Evolutionary conservation across 2,888 invertebrate species (phyloP), one percentile per base, ranked within the genome.

Genomic region (Fragum whitleyi): DNA sequence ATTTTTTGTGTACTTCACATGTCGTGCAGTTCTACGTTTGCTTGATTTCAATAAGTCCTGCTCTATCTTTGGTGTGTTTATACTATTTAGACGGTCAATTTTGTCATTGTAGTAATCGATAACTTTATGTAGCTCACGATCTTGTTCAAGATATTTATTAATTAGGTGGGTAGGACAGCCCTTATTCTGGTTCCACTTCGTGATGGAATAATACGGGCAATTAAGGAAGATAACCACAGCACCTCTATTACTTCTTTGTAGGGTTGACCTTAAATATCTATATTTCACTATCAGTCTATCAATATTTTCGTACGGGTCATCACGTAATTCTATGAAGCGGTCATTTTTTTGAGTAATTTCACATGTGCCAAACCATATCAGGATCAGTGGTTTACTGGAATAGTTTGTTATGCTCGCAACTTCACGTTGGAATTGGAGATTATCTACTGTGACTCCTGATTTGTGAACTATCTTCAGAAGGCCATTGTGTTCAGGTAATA

Each of bases 361-460:
- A 55, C 55, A 55, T n/a, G 55, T 55, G 9, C 55, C 55, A 55
- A 55, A 55, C 55, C 55, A 55, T 19, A 55, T 21, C 21, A 55
- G 23, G 23, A 55, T 23, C 9, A 55, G n/a, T 19, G 55, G 55
- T n/a, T 23, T 55, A 21, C 19, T n/a, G 16, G 55, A 19, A 55
- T 3, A 2, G 11, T 55, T 19, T 11, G 23, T 55, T 23, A 21
- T 55, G 11, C 55, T 55, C n/a, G 23, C 11, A 11, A 55, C 21
- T 21, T 1, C 19, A 11, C 55, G 19, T 21, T 6, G 55, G 23
- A 55, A 11, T 11, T 21, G 55, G 11, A 21, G 55, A 21, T 55
- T 21, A 23, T 55, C 55, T 11, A 55, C 55, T 21, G 55, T 55
- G 16, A 21, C 55, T n/a, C 55, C 55, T 21, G 21, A 21, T 55